A percentile compares a stretch with the other conserved stretches of the same genome.
Evolutionary conservation across 2,888 invertebrate species (phyloP).

Genomic region (Drosophila glabriapex): DNA sequence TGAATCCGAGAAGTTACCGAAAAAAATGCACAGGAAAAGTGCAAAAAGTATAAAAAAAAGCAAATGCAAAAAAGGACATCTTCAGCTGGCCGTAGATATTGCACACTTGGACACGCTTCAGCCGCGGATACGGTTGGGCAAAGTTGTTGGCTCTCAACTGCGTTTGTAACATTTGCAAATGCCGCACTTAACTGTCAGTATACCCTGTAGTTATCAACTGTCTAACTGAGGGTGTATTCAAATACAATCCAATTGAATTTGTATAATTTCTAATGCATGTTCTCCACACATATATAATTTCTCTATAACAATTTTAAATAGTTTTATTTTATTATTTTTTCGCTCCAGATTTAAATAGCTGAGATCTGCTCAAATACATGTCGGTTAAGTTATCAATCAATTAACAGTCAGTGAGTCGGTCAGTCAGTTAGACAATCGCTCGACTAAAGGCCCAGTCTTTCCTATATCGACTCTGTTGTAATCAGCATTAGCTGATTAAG

Average conservation of each 20-base stretch:
- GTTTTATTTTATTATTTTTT: background rate
- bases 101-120: constrained; percentile 55
- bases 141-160: constrained; percentile 35
- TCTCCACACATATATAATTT: background rate
- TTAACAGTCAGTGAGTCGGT: background rate
- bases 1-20: constrained; percentile 36
- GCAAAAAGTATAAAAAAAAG: constrained; percentile 9
- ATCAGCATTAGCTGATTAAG: background rate
- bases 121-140: constrained; percentile 42
- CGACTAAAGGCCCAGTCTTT: background rate
- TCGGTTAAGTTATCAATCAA: too few relatives aligned
- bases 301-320: background rate
- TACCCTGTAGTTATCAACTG: background rate
- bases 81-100: constrained; percentile 11
- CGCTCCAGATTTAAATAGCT: background rate
- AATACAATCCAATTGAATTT: background rate
- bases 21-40: constrained; percentile 11
- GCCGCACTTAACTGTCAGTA: constrained; percentile 33
- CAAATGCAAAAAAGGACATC: constrained; percentile 7
- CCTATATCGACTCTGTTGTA: background rate
- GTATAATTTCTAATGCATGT: background rate
- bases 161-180: constrained; percentile 42
- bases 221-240: background rate
- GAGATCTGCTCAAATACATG: background rate
- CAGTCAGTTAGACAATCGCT: background rate